phyloP scores from a whole-genome alignment of 2,797 vertebrate species.

The Brachymystax lenok region DNA sequence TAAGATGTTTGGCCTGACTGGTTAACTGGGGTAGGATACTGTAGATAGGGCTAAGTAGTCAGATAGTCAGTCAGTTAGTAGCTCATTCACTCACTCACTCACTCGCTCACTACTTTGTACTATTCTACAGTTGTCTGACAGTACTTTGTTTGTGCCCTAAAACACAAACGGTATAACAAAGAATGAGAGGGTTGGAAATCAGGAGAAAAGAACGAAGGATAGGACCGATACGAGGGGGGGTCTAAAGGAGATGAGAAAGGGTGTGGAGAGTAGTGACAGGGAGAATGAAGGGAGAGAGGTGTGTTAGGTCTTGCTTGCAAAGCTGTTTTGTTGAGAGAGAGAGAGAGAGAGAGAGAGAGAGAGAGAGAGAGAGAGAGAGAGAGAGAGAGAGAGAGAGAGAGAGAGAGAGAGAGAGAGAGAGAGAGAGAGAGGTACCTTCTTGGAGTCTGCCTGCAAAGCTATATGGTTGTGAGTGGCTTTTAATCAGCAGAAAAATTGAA shows the following conservation, averaged over 20 bases:
- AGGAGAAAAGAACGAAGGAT: neutral
- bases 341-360: too few relatives aligned
- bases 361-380: neutral
- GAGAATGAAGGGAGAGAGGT: too few relatives aligned
- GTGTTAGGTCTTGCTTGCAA: neutral
- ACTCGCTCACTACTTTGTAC: too few relatives aligned
- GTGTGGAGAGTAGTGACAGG: too few relatives aligned
- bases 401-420: slow-evolving; percentile 10
- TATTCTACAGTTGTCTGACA: too few relatives aligned
- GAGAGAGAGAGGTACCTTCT: neutral
- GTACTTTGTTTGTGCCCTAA: too few relatives aligned
- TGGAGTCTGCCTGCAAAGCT: slow-evolving; percentile 32
- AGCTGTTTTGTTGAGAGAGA: neutral
- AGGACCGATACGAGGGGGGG: too few relatives aligned
- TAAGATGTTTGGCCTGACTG: too few relatives aligned
- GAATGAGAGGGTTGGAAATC: neutral
- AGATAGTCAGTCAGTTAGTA: too few relatives aligned
- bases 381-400: slow-evolving; percentile 25
- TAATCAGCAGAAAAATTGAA: slow-evolving; percentile 68
- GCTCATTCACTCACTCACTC: accelerated
- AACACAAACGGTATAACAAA: neutral
- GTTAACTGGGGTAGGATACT: too few relatives aligned
- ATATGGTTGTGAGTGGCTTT: slow-evolving; percentile 67
- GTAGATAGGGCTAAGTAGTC: too few relatives aligned
- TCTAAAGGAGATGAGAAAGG: too few relatives aligned